Conservation (phyloP, 1,140 invertebrate genomes). For the Drosophila malerkotliana region DNA sequence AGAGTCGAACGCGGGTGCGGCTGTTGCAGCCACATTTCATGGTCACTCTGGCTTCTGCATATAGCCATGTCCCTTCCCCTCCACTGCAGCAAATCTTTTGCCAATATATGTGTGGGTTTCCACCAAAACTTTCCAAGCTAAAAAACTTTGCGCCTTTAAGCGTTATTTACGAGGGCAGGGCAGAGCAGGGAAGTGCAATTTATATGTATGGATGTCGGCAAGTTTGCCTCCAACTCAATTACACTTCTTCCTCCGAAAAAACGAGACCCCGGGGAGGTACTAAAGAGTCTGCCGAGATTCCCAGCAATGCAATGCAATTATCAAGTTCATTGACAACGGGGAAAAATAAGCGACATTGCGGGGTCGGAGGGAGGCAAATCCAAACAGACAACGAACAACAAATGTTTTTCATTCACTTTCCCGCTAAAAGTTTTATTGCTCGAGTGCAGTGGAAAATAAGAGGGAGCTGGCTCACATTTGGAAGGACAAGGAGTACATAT, state of each 20-base stretch:
- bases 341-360: slow-evolving; percentile 14
- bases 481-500: slow-evolving; percentile 18
- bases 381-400: slow-evolving; percentile 44
- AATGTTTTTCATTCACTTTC: slow-evolving; percentile 37
- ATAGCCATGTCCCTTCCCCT: slow-evolving; percentile 23
- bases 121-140: slow-evolving; percentile 29
- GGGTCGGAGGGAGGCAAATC: slow-evolving; percentile 8
- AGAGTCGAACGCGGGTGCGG: not conserved
- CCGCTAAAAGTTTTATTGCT: slow-evolving; percentile 49
- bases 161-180: slow-evolving; percentile 38
- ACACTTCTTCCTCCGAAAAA: slow-evolving; percentile 23
- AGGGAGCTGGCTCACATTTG: slow-evolving; percentile 39
- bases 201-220: slow-evolving; percentile 44
- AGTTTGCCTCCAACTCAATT: slow-evolving; percentile 72
- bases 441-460: slow-evolving; percentile 25
- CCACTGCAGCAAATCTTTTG: slow-evolving; percentile 20
- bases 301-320: slow-evolving; percentile 50
- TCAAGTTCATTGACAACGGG: slow-evolving; percentile 63
- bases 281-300: not conserved
- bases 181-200: slow-evolving; percentile 38
- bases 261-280: slow-evolving; percentile 42
- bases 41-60: slow-evolving; percentile 33
- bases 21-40: slow-evolving; percentile 25
- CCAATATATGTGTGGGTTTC: slow-evolving; percentile 35
- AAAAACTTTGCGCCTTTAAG: slow-evolving; percentile 50